Base-by-base conservation (phyloP, 1,140 invertebrate species). In the Cepaea nemoralis region DNA sequence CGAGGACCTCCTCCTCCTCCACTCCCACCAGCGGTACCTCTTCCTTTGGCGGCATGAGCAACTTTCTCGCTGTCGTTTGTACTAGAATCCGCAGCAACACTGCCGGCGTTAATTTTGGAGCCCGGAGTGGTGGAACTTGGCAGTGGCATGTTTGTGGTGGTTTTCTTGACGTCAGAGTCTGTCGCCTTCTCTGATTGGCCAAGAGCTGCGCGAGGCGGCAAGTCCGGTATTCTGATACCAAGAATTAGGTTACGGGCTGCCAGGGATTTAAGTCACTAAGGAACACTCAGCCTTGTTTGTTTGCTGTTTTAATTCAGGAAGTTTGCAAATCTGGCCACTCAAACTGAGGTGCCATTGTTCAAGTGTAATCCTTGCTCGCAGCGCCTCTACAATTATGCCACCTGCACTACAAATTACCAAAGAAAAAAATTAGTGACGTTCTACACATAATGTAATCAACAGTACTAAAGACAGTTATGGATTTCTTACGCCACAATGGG, bases 121-220 rank as follows among this genome's bases (percentile, higher is more conserved):
- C 75, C n/a, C 0, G 71, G 22, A 33, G 31, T 74, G 16, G 31
- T 63, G 31, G 75, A 77, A 63, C 50, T 77, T 24, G 75, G 75
- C n/a, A 50, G 75, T 55, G 75, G 75, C 75, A 77, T 77, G 63
- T 63, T 77, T 24, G 6, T 59, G 19, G 37, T 16, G 10, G 3
- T 19, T 31, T 19, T 16, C 19, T 3, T 77, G 75, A 77, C 75
- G 75, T 77, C 75, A 77, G 19, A 42, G 42, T 24, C 3, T 1
- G 12, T 8, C 35, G 74, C 70, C 35, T 6, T 2, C 73, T 22
- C 45, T 75, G 75, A 77, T 63, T 77, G 55, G 31, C 14, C 59
- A 33, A 39, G 50, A 37, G 59, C 14, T n/a, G n/a, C 50, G 55
- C 75, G 75, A n/a, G 75, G 50, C 40, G 27, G 33, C 50, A 63